Conservation (phyloP, 2,797 vertebrate species). For the Heliangelus exortis region DNA sequence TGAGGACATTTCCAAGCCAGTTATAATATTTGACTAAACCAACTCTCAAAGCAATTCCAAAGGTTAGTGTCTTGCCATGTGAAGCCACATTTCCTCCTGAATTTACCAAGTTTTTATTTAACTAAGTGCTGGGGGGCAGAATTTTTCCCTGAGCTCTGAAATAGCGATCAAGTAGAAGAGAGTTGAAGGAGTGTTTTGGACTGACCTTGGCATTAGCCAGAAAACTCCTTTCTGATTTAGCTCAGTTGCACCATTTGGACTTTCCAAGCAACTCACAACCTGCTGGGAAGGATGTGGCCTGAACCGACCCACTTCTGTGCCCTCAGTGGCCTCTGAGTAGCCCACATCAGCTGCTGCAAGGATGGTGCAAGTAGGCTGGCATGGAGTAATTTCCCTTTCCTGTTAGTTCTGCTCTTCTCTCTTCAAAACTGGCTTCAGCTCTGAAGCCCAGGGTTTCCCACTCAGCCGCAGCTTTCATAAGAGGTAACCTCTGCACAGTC, state of each 20-base stretch:
- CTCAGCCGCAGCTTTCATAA: neutral
- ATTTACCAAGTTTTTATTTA: neutral
- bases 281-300: neutral
- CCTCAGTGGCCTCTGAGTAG: neutral
- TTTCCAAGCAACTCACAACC: neutral
- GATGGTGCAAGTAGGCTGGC: neutral
- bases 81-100: neutral
- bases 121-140: neutral
- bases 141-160: conserved; percentile 10
- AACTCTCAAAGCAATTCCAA: conserved; percentile 46
- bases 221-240: neutral
- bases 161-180: neutral
- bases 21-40: neutral
- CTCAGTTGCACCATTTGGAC: neutral
- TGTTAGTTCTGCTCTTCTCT: neutral
- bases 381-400: neutral
- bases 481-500: neutral
- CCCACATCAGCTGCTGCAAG: neutral
- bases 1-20: conserved; percentile 31
- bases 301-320: neutral
- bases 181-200: neutral
- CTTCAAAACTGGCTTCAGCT: neutral
- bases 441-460: neutral
- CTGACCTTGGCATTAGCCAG: neutral
- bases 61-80: neutral